Evolutionary conservation across 2,113 vertebrate genomes (phyloP).

Genomic region (Psophia crepitans): DNA sequence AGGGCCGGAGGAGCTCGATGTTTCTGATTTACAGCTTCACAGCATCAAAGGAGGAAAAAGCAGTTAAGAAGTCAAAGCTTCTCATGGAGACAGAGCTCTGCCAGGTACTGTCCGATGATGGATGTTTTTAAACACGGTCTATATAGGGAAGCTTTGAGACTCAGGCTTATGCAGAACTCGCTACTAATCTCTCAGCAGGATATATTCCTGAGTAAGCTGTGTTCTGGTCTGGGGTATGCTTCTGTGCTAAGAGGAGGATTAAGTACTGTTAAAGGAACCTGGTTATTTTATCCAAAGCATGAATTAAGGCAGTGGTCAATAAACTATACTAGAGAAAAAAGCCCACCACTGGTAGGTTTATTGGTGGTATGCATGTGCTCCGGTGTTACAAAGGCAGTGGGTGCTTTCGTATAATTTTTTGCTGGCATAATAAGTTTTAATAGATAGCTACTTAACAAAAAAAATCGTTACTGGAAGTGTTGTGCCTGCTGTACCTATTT

Average conservation of each 20-base stretch:
- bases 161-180: background rate
- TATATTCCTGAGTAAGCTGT: background rate
- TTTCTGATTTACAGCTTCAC: conserved; percentile 9
- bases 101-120: conserved; percentile 12
- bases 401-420: background rate
- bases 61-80: background rate
- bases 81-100: background rate
- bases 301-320: background rate
- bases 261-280: conserved; percentile 33
- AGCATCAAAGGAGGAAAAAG: background rate
- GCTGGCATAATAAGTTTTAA: background rate
- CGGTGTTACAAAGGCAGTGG: background rate
- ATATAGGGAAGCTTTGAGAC: background rate
- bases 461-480: background rate
- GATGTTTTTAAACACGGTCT: conserved; percentile 11
- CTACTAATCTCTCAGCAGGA: conserved; percentile 34
- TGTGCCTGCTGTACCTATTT: background rate
- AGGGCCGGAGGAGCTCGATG: background rate
- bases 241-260: conserved; percentile 31
- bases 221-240: background rate
- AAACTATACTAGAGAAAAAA: background rate
- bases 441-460: background rate
- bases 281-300: conserved; percentile 30
- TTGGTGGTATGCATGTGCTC: background rate
- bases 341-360: background rate